Base-by-base conservation (phyloP, 2,888 invertebrate species). In the Leptopterna dolabrata region DNA sequence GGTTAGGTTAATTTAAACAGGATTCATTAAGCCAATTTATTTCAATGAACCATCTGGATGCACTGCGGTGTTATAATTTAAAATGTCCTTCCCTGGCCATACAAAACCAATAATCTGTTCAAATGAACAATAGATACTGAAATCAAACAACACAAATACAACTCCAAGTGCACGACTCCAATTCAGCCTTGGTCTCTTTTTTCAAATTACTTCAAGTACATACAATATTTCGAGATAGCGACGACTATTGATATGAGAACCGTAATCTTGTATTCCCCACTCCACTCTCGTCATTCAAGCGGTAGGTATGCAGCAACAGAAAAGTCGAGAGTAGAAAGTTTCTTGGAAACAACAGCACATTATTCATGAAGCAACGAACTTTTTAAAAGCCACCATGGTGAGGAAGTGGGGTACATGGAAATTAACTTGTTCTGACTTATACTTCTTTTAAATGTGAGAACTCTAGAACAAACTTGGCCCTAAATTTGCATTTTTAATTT, bases 281-380 rank as follows among this genome's bases (percentile, higher is more conserved):
- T 30, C 73, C 36, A 30, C 55, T 16, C n/a, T 4, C 30, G 30
- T n/a, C 41, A 73, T 73, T 30, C 73, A 36, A 73, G 73, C 36
- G 36, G 41, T 30, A 63, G 36, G 41, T 30, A 63, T 63, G 63
- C 73, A 41, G 30, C 36, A 70, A 70, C 36, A 73, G 71, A 63
- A 73, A 73, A 73, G 16, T 36, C 29, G 30, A 41, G 73, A 73
- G 73, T 73, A 41, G 73, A 73, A 73, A 73, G 73, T 73, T 73
- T 19, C 63, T 63, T 63, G 9, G 55, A 19, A 19, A 63, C 63
- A 24, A 24, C 63, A 19, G 55, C 63, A 63, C 63, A 63, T 63
- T 63, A 63, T 63, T 7, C 63, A 63, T 11, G 24, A 7, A 63
- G 27, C 2, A 63, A 63, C 63, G 7, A 63, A 63, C 63, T 63